Percentiles rank a stretch among this genome's conserved stretches.
Evolutionary conservation across 2,888 invertebrate genomes (phyloP).

Genomic region (Plebejus melissa): DNA sequence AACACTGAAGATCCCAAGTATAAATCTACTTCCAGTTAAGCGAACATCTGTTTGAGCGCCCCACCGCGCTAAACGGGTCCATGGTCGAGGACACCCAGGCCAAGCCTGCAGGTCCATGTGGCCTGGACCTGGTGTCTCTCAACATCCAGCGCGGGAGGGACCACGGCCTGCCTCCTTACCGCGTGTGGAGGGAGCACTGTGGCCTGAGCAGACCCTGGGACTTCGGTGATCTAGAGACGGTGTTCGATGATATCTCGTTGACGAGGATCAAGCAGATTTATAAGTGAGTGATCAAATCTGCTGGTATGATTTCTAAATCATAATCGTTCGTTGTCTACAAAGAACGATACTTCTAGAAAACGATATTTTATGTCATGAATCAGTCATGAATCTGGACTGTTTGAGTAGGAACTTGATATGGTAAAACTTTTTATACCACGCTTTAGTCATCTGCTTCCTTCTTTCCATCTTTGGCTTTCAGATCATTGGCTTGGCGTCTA

Average conservation of each 20-base stretch:
- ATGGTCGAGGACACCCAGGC: not conserved
- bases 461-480: not conserved
- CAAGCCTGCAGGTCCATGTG: conserved; percentile 71
- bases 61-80: conserved; percentile 32
- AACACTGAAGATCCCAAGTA: too few relatives aligned
- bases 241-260: conserved; percentile 83
- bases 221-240: conserved; percentile 82
- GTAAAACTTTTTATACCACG: not conserved
- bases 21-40: conserved; percentile 73
- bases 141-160: conserved; percentile 94
- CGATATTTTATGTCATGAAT: too few relatives aligned
- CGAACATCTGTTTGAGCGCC: conserved; percentile 82
- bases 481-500: not conserved
- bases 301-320: too few relatives aligned
- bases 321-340: too few relatives aligned
- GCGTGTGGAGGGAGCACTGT: conserved; percentile 87
- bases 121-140: conserved; percentile 90
- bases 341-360: too few relatives aligned
- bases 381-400: too few relatives aligned
- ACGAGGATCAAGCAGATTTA: conserved; percentile 82
- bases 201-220: conserved; percentile 79
- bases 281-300: conserved; percentile 61
- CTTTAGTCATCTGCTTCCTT: too few relatives aligned
- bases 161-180: conserved; percentile 90
- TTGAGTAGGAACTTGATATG: not conserved